A percentile compares a stretch with the other conserved stretches of the same genome.
Conservation (phyloP, 2,888 invertebrate genomes). For the Nymphalis c-album region DNA sequence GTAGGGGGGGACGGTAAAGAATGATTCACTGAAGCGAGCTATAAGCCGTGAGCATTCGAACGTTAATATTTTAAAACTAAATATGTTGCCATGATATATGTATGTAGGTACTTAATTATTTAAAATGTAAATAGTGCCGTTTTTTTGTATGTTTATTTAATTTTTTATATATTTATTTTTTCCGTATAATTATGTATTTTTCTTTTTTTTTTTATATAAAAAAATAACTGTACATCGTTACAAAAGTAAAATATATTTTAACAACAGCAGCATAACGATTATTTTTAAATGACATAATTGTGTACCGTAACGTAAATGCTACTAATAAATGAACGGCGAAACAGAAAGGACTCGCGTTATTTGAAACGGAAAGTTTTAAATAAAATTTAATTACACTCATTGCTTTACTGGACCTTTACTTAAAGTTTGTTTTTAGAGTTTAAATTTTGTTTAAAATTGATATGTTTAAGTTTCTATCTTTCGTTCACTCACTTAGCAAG, state of each 20-base stretch:
- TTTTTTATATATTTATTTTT: no score
- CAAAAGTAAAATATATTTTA: not conserved
- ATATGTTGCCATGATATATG: no score
- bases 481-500: not conserved
- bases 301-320: slow-evolving; percentile 10
- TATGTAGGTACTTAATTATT: no score
- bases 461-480: not conserved
- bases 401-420: slow-evolving; percentile 1
- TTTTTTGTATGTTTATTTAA: no score
- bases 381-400: slow-evolving; percentile 26
- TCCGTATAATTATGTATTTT: no score
- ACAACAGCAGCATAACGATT: not conserved
- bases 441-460: not conserved
- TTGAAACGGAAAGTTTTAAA: slow-evolving; percentile 26
- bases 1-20: no score
- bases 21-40: no score
- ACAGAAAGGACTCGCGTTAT: slow-evolving; percentile 12
- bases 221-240: no score
- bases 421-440: not conserved
- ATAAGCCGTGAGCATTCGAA: no score
- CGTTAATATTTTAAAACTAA: no score
- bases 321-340: slow-evolving; percentile 2
- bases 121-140: no score
- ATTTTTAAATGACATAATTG: not conserved
- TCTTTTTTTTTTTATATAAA: no score